Evolutionary conservation across 2,888 invertebrate species (phyloP).

Genomic region (Trichopoda pennipes): DNA sequence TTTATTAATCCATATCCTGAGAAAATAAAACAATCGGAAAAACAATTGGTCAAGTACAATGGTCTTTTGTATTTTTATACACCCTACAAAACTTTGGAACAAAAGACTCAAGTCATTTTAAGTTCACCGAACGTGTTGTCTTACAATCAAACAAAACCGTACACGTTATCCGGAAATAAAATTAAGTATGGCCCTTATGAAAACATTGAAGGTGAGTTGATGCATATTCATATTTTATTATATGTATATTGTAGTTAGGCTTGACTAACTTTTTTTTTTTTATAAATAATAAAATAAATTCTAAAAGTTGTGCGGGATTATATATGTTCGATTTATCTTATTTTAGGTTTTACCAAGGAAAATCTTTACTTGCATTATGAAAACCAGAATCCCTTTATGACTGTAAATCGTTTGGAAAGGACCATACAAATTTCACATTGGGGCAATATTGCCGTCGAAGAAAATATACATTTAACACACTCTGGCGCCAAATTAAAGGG

Average conservation of each 20-base stretch:
- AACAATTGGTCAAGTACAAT: slow-evolving; percentile 93
- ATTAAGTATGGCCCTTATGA: slow-evolving; percentile 95
- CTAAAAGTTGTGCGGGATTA: too few relatives aligned
- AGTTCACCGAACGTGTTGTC: slow-evolving; percentile 90
- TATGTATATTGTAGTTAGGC: too few relatives aligned
- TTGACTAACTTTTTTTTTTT: too few relatives aligned
- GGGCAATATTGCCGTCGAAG: slow-evolving; percentile 99
- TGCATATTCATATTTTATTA: not conserved
- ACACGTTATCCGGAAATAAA: slow-evolving; percentile 88
- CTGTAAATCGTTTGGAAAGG: slow-evolving; percentile 92
- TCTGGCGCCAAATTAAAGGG: slow-evolving; percentile 96
- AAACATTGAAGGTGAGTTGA: slow-evolving; percentile 82
- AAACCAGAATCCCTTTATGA: slow-evolving; percentile 97
- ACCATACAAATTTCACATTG: slow-evolving; percentile 98
- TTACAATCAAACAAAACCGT: slow-evolving; percentile 89
- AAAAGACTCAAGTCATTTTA: slow-evolving; percentile 90
- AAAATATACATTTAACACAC: slow-evolving; percentile 94
- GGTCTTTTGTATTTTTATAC: slow-evolving; percentile 92
- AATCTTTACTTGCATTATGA: slow-evolving; percentile 94
- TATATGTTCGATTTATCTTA: not conserved
- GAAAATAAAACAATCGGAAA: slow-evolving; percentile 94
- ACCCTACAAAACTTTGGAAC: slow-evolving; percentile 90
- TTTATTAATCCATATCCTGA: slow-evolving; percentile 91
- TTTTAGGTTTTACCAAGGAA: slow-evolving; percentile 82
- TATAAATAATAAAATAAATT: too few relatives aligned